Conservation (phyloP, 2,113 vertebrate species). For the Microcebus ravelobensis region DNA sequence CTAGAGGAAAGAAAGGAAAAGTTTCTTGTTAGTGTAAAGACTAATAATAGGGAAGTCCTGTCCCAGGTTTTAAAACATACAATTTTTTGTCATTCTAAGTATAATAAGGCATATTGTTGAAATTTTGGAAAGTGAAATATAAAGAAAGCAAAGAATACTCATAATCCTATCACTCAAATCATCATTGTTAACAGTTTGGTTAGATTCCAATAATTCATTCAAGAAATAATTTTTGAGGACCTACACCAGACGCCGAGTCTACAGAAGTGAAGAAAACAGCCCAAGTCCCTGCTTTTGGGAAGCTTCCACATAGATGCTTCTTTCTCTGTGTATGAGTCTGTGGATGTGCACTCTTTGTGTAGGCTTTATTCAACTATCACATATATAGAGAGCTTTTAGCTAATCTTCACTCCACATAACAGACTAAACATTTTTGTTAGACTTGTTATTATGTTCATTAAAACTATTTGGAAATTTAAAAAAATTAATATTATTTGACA, state of each 20-base stretch:
- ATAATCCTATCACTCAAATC: not conserved
- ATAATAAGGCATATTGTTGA: not conserved
- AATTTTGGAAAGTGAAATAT: not conserved
- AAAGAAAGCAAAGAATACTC: not conserved
- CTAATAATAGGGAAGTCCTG: not conserved
- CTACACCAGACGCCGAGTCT: not conserved
- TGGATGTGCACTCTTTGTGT: not conserved
- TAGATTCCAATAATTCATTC: not conserved
- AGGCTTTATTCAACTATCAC: not conserved
- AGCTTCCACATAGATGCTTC: not conserved
- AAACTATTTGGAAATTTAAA: not conserved
- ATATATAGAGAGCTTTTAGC: not conserved
- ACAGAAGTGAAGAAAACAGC: not conserved
- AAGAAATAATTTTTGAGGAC: not conserved
- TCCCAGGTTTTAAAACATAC: not conserved
- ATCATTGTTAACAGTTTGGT: not conserved
- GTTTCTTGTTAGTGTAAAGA: not conserved
- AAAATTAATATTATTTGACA: not conserved
- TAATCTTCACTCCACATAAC: not conserved
- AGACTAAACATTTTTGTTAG: not conserved
- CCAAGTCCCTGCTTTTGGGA: not conserved
- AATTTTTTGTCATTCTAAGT: constrained; percentile 24
- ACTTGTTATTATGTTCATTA: not conserved
- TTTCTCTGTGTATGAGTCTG: not conserved
- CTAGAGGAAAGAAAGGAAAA: not conserved